Conservation (phyloP, 2,888 invertebrate species). For the Drosophila anomelani region DNA sequence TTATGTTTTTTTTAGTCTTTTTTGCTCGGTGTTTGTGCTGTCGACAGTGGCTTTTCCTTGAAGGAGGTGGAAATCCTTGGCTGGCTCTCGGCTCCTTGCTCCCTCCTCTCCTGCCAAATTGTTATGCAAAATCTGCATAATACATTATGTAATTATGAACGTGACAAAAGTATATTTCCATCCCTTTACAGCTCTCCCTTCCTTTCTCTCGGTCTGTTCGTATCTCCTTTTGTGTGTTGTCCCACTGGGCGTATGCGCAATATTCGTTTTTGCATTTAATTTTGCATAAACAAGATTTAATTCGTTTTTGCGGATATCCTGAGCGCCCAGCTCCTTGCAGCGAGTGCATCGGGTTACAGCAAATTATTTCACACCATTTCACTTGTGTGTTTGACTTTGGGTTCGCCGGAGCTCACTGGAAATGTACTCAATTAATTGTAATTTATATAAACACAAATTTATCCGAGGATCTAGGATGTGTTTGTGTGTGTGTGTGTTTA, state of each 20-base stretch:
- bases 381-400: conserved; percentile 49
- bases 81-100: background rate
- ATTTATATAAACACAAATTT: conserved; percentile 57
- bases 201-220: background rate
- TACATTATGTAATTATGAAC: conserved; percentile 78
- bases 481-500: conserved; percentile 32
- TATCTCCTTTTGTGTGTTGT: conserved; percentile 1
- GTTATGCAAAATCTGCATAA: conserved; percentile 78
- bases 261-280: conserved; percentile 45
- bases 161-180: conserved; percentile 65
- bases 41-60: conserved; percentile 35
- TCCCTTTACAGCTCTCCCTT: background rate
- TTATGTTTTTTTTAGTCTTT: conserved; percentile 31
- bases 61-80: conserved; percentile 14
- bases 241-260: conserved; percentile 56
- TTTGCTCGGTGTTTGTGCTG: conserved; percentile 45
- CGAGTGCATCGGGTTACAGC: conserved; percentile 21
- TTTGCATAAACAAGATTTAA: conserved; percentile 53
- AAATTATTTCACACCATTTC: conserved; percentile 71
- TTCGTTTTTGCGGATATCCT: conserved; percentile 51
- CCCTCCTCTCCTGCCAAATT: conserved; percentile 58
- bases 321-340: conserved; percentile 21
- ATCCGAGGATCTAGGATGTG: conserved; percentile 8
- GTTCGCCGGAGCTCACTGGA: conserved; percentile 23
- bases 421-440: conserved; percentile 72